Conservation (phyloP, 2,888 invertebrate genomes). For the Drosophila neotestacea region DNA sequence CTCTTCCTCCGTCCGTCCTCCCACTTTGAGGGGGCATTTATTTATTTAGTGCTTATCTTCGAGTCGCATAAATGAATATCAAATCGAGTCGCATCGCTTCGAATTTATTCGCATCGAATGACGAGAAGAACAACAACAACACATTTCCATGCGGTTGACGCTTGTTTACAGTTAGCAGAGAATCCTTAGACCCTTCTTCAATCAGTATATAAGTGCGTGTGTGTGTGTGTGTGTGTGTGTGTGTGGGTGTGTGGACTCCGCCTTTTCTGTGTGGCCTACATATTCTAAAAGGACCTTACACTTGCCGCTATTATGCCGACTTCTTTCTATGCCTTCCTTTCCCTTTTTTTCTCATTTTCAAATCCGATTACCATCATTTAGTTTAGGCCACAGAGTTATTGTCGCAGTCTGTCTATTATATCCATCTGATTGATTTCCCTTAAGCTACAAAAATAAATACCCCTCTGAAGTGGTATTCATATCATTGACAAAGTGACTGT, state of each 20-base stretch:
- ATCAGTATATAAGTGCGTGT: conserved; percentile 1
- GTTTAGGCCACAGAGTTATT: conserved; percentile 56
- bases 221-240: conserved; percentile 5
- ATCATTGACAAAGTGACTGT: background rate
- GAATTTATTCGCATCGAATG: conserved; percentile 69
- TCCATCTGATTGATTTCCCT: conserved; percentile 69
- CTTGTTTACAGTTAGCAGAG: conserved; percentile 59
- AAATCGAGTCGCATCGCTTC: conserved; percentile 65
- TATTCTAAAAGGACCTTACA: conserved; percentile 28
- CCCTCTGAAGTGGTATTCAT: background rate
- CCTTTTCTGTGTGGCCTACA: conserved; percentile 43
- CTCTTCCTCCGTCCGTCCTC: background rate
- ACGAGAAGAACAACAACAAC: conserved; percentile 19
- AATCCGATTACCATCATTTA: conserved; percentile 82
- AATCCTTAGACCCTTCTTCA: conserved; percentile 31
- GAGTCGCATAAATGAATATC: conserved; percentile 78
- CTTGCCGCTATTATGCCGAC: conserved; percentile 1
- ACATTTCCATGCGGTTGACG: conserved; percentile 66
- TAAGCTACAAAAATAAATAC: background rate
- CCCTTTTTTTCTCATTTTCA: conserved; percentile 55
- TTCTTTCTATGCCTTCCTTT: conserved; percentile 2
- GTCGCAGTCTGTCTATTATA: conserved; percentile 64
- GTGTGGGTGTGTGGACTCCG: conserved; percentile 25
- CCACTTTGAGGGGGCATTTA: conserved; percentile 47
- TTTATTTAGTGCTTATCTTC: conserved; percentile 80